Evolutionary conservation across 2,113 vertebrate species (phyloP).

Genomic region (Cynocephalus volans): DNA sequence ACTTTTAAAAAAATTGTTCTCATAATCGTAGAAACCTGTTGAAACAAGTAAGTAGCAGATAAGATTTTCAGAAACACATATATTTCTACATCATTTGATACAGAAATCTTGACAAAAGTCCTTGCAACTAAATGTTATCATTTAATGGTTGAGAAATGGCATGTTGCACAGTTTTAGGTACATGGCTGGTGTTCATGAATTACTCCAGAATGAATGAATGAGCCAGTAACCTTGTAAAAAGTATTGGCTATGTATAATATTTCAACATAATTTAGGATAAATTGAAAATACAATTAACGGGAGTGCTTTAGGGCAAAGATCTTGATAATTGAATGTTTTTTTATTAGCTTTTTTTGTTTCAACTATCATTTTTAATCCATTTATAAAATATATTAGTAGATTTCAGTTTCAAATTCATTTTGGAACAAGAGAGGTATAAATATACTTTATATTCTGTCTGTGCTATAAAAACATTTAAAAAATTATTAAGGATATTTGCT

Average conservation of each 20-base stretch:
- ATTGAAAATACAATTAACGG: background rate
- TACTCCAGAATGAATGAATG: conserved; percentile 26
- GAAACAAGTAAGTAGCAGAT: conserved; percentile 1
- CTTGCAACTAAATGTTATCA: background rate
- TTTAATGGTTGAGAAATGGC: conserved; percentile 29
- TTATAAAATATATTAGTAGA: conserved; percentile 36
- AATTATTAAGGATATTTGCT: background rate
- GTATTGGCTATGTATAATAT: background rate
- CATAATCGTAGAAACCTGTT: conserved; percentile 31
- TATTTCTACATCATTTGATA: conserved; percentile 29
- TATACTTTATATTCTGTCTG: background rate
- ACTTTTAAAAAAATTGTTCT: background rate
- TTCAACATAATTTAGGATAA: background rate
- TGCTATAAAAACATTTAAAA: background rate
- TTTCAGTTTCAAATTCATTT: conserved; percentile 56
- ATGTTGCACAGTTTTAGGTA: background rate
- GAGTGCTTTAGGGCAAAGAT: conserved; percentile 36
- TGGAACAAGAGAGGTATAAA: background rate
- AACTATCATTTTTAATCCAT: background rate
- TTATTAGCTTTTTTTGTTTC: conserved; percentile 11
- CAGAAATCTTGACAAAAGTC: background rate
- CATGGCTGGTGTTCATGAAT: background rate
- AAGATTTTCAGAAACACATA: background rate
- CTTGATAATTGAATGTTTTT: conserved; percentile 23
- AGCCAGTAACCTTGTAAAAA: conserved; percentile 27